These are phyloP conservation scores for Tenthredo notha DNA, from an alignment of 2,888 invertebrate genomes.

Conservation along the genomic window DNA sequence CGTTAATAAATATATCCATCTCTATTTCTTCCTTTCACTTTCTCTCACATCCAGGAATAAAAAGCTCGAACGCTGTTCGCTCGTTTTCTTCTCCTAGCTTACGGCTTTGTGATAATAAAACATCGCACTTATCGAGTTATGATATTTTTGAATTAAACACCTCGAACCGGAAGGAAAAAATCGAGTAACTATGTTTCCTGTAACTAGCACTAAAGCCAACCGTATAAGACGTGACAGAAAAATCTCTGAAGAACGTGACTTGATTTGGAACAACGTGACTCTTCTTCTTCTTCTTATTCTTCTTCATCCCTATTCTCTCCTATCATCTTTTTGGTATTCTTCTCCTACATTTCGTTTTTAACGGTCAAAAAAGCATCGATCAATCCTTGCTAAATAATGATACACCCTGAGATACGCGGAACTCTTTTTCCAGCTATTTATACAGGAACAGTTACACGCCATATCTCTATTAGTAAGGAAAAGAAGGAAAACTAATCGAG, in stretches of 20 bases:
- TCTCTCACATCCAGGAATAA: background rate
- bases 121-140: background rate
- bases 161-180: background rate
- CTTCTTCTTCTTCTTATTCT: constrained; percentile 32
- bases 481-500: constrained; percentile 18
- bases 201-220: constrained; percentile 42
- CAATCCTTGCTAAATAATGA: constrained; percentile 16
- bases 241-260: constrained; percentile 47
- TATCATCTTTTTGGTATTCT: constrained; percentile 26
- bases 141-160: background rate
- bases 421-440: constrained; percentile 56
- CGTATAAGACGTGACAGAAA: constrained; percentile 50
- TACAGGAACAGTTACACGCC: background rate
- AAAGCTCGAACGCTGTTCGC: background rate
- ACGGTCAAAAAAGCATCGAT: constrained; percentile 54
- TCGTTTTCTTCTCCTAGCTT: too few species aligned
- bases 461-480: background rate
- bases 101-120: background rate
- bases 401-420: background rate
- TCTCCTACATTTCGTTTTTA: background rate
- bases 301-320: constrained; percentile 33
- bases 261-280: constrained; percentile 38
- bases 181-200: background rate
- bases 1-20: background rate
- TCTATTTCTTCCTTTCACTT: background rate